Evolutionary conservation across 2,797 vertebrate genomes (phyloP).

Genomic region (Pteropus rufus): DNA sequence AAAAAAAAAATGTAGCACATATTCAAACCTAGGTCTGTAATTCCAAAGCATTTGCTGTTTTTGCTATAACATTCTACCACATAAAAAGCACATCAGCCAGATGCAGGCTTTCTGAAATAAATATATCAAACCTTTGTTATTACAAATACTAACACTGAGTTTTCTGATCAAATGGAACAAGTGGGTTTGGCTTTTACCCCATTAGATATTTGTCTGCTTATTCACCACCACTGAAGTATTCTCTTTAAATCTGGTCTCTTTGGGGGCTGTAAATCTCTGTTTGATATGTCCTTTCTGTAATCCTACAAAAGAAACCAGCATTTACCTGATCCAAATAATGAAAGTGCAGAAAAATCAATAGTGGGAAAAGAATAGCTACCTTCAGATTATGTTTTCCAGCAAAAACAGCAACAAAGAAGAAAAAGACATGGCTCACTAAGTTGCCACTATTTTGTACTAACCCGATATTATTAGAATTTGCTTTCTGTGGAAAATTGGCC

Average conservation of each 20-base stretch:
- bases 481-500: not conserved
- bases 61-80: not conserved
- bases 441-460: not conserved
- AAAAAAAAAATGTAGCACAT: not conserved
- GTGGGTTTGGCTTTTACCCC: not conserved
- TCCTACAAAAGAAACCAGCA: constrained; percentile 47
- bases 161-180: constrained; percentile 32
- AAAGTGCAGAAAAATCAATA: constrained; percentile 71
- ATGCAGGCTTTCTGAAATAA: not conserved
- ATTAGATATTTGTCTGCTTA: constrained; percentile 42
- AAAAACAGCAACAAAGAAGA: constrained; percentile 38
- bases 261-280: constrained; percentile 40
- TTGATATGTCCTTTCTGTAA: constrained; percentile 58
- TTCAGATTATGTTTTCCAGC: constrained; percentile 42
- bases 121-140: not conserved
- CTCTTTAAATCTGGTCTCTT: constrained; percentile 35
- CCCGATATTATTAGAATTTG: constrained; percentile 20
- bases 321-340: constrained; percentile 66
- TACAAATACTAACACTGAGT: not conserved
- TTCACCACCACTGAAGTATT: constrained; percentile 26
- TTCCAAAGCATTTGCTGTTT: not conserved
- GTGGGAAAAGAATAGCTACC: constrained; percentile 33
- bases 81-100: not conserved
- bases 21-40: not conserved
- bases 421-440: not conserved